Percentiles rank a stretch among this genome's conserved stretches.
These are phyloP conservation scores for Psophia crepitans DNA, from an alignment of 2,113 vertebrate species.

Conservation along the genomic window DNA sequence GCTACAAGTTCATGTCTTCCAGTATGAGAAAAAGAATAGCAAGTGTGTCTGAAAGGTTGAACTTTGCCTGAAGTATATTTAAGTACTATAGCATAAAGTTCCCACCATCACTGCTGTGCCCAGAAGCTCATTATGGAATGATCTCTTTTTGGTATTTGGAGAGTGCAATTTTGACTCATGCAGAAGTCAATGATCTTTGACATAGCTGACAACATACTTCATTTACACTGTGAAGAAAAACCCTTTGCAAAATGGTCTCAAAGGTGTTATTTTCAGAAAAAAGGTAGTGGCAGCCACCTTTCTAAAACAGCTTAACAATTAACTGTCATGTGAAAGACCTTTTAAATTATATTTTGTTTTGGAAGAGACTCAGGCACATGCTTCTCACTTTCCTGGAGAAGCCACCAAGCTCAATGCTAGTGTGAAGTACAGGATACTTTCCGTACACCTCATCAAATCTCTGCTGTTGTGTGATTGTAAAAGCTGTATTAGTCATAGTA, in stretches of 20 bases:
- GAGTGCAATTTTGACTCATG: not conserved
- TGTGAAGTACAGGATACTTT: not conserved
- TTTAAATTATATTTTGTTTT: not conserved
- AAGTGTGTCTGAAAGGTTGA: not conserved
- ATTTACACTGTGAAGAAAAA: not conserved
- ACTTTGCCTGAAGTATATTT: no score
- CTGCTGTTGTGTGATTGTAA: not conserved
- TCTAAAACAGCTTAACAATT: not conserved
- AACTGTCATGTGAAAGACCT: not conserved
- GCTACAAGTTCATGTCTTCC: no score
- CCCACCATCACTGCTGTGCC: not conserved
- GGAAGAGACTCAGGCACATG: not conserved
- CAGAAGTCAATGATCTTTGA: not conserved
- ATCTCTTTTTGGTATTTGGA: not conserved
- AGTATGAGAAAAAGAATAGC: not conserved
- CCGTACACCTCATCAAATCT: not conserved
- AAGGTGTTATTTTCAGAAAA: not conserved
- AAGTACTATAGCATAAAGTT: not conserved
- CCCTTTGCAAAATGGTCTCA: not conserved
- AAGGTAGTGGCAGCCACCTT: not conserved
- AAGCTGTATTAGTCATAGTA: not conserved
- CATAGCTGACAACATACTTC: not conserved
- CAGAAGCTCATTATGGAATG: not conserved
- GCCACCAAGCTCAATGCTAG: not conserved
- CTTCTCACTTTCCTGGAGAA: not conserved